phyloP scores from a whole-genome alignment of 2,113 vertebrate species.

The Periophthalmus modestus region DNA sequence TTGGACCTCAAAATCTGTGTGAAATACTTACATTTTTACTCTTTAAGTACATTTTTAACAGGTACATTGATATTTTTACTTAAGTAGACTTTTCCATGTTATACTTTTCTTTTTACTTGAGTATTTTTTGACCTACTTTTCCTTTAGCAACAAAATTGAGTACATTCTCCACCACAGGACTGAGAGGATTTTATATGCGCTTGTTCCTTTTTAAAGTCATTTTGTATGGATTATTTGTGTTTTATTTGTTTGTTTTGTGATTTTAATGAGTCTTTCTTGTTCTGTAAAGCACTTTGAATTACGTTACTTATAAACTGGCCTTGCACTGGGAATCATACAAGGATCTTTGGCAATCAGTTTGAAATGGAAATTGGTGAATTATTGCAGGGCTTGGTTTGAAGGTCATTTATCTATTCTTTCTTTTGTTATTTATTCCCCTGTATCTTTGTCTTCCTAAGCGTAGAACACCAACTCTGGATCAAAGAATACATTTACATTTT shows the following conservation, averaged over 20 bases:
- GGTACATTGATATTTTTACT: no score
- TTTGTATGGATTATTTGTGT: no score
- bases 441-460: not conserved
- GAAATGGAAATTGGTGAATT: not conserved
- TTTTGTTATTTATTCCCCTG: not conserved
- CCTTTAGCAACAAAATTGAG: no score
- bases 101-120: no score
- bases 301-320: not conserved
- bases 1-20: no score
- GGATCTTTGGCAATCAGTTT: not conserved
- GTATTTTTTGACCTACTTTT: no score
- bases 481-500: not conserved
- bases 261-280: not conserved
- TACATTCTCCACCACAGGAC: no score
- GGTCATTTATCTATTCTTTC: not conserved
- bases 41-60: no score
- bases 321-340: not conserved
- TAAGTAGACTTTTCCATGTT: no score
- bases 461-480: not conserved
- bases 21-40: no score
- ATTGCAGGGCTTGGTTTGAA: not conserved
- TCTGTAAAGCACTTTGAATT: not conserved
- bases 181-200: no score
- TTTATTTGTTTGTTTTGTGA: not conserved
- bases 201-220: no score